Base-by-base conservation (phyloP, 2,888 invertebrate genomes). In the Baronia brevicornis region DNA sequence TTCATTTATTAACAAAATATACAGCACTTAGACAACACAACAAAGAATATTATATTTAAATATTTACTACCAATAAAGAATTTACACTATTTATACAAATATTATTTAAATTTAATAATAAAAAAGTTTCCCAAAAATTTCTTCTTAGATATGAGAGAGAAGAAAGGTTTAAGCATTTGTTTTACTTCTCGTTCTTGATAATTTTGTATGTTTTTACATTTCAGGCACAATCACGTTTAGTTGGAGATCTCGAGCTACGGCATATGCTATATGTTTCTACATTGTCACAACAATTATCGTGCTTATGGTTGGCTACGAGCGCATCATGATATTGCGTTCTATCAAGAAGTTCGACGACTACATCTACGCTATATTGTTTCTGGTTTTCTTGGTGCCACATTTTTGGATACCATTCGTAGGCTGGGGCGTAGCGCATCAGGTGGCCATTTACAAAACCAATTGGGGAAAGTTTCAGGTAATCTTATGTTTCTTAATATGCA, bases 381-480 rank as follows among this genome's bases (percentile, higher is more conserved):
- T 90, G 1, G 82, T 89, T 5, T 90, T 88, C 52, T 73, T 90
- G 25, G 82, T 90, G 5, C 90, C 90, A 0, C 90, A 90, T 54
- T 90, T 90, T 62, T 89, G 88, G 88, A 88, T 89, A 23, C 90
- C 90, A 0, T 90, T 88, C 49, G 88, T 89, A 6, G 90, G 90
- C 1, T 90, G 90, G 90, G 89, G 90, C 1, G 90, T 90, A 11
- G 90, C 90, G 0, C 79, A 80, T 22, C 88, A 90, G 61, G 90
- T 90, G 3, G 89, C 89, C 34, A 86, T 87, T 43, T 90, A 90
- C 58, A 90, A 90, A 66, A 89, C 89, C 24, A 88, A 85, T 41
- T 90, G 90, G 90, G 88, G 87, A 9, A 84, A 80, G 42, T 90
- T 89, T 68, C 90, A 90, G 72, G 86, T 89, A 54, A 75, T 56